Base-by-base conservation (phyloP, 2,888 invertebrate species). In the Cenopis cana region DNA sequence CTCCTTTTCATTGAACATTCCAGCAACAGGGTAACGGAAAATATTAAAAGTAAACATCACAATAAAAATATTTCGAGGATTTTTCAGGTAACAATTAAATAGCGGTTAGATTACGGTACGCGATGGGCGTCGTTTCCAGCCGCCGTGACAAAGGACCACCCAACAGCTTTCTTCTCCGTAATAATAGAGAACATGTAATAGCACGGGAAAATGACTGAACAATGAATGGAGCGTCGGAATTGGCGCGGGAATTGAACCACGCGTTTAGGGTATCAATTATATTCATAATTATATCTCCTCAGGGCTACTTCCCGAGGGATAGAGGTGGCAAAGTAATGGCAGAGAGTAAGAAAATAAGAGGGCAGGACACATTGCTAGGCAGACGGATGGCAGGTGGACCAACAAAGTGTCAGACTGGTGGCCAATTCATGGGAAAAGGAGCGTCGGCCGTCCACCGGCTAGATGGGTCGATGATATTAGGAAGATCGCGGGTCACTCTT, bases 71-170 rank as follows among this genome's bases (percentile, higher is more conserved):
- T 62, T 49, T 20, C 64, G 24, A 38, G 29, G n/a, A 33, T 70
- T 70, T 66, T 66, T 46, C 59, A 46, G 52, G 59, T 18, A 36
- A 17, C 59, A 74, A 76, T 76, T 76, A 75, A 75, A 75, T 71
- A 74, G 74, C 72, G 55, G 70, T 70, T 68, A 65, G 74, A 75
- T 64, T 68, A 61, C 69, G 64, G 60, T 57, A 54, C 33, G 72
- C 74, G 73, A 75, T 73, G 70, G 41, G 69, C 75, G 74, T n/a
- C 79, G 74, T 78, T 84, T 83, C 80, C 65, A 76, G 74, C 54
- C 75, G 72, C 76, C 75, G 72, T 76, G 82, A 87, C 85, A 88
- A 87, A 85, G 81, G 70, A 66, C 76, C 73, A 41, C 68, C 50
- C 57, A 55, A 50, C 52, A 54, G 80, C 77, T 80, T 85, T 85